A percentile compares a stretch with the other conserved stretches of the same genome.
Evolutionary conservation across 2,113 vertebrate genomes (phyloP).

Genomic region (Phocoena phocoena): DNA sequence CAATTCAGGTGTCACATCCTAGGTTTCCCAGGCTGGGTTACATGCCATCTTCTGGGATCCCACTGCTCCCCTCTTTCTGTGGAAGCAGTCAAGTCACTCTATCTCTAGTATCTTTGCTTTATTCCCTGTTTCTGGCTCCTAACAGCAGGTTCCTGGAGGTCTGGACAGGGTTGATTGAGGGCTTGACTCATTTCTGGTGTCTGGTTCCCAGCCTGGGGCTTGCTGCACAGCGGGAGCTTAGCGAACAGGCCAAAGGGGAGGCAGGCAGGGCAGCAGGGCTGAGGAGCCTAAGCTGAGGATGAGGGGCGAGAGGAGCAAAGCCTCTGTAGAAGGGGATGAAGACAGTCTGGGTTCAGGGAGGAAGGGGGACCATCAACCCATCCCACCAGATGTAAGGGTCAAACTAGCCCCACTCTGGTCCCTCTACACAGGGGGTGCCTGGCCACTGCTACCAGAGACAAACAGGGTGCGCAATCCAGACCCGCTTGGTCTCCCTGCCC

Average conservation of each 20-base stretch:
- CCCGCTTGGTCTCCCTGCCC: rapidly evolving
- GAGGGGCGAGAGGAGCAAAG: background rate
- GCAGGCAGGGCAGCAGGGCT: background rate
- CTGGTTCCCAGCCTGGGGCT: background rate
- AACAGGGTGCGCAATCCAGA: background rate
- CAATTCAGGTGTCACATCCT: background rate
- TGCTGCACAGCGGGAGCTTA: background rate
- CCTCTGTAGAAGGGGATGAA: background rate
- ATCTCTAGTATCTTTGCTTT: background rate
- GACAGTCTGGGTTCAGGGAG: background rate
- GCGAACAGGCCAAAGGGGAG: background rate
- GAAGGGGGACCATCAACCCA: background rate
- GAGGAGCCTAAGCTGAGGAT: background rate
- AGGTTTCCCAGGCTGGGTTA: background rate
- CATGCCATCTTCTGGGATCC: background rate
- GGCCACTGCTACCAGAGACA: background rate
- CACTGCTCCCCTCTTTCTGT: background rate
- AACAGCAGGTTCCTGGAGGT: background rate
- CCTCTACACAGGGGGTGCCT: background rate
- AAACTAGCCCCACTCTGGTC: background rate
- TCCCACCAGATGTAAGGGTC: background rate
- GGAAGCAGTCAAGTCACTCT: background rate
- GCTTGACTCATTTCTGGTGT: background rate
- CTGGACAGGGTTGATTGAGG: background rate
- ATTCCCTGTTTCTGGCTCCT: background rate